A percentile compares a stretch with the other conserved stretches of the same genome.
phyloP scores from a whole-genome alignment of 2,113 vertebrate species.

The Globicephala melas region DNA sequence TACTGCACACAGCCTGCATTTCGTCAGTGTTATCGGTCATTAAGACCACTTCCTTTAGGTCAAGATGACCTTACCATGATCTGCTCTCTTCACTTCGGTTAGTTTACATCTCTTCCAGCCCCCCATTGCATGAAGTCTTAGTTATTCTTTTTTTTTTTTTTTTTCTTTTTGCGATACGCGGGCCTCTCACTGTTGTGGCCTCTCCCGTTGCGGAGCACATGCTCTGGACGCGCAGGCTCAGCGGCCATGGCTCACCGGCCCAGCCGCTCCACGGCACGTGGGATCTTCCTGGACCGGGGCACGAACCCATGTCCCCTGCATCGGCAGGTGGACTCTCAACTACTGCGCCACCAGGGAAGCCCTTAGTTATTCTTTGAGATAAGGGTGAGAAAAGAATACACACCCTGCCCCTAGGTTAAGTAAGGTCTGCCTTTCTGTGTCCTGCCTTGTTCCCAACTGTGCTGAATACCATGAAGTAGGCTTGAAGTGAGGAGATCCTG shows the following conservation, averaged over 20 bases:
- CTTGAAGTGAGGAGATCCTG: not conserved
- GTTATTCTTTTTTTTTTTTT: not conserved
- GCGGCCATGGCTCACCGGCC: too few relatives aligned
- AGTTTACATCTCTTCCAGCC: not conserved
- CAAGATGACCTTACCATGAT: not conserved
- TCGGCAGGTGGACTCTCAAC: too few relatives aligned
- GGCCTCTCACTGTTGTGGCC: too few relatives aligned
- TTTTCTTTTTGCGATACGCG: too few relatives aligned
- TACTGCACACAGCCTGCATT: fast-evolving
- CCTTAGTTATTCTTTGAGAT: not conserved
- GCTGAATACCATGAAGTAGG: not conserved
- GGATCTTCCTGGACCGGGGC: too few relatives aligned
- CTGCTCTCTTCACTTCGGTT: not conserved
- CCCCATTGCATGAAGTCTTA: not conserved
- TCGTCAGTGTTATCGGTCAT: not conserved
- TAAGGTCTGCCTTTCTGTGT: not conserved
- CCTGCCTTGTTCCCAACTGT: not conserved
- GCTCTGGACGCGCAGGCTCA: too few relatives aligned
- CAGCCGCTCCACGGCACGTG: too few relatives aligned
- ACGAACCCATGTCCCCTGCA: too few relatives aligned
- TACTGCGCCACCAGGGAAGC: too few relatives aligned
- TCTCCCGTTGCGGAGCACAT: too few relatives aligned
- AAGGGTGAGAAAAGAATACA: not conserved
- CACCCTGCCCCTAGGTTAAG: not conserved
- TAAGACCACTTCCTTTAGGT: not conserved